Evolutionary conservation across 2,113 vertebrate genomes (phyloP), one percentile per base, ranked within the genome.

Genomic region (Oenanthe melanoleuca): DNA sequence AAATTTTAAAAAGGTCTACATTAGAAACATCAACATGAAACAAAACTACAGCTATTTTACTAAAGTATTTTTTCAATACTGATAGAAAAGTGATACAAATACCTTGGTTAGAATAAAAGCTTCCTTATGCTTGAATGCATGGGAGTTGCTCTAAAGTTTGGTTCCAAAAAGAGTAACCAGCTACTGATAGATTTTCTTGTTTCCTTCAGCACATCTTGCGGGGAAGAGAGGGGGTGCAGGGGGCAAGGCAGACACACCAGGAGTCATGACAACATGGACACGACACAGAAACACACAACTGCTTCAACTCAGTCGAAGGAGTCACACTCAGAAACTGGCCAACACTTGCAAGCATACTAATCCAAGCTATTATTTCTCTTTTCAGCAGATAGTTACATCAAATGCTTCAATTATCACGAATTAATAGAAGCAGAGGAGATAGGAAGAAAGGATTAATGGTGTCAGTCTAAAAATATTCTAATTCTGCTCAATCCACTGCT

Each of bases 191-290:
- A 16, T 61, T 40, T 47, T 66, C 31, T 40, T 34, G 20, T 55
- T 77, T 89, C 38, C 21, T 74, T 67, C 38, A 53, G 61, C 16
- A 28, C 10, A 38, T n/a, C 20, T 60, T 38, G 22, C 0, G 0
- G 33, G 28, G 33, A 73, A 52, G 28, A 53, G 22, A 66, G 22
- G 23, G 19, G 4, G 1, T 28, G 3, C 17, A 75, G n/a, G 18
- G 18, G 21, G 61, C 55, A 67, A 22, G 2, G 1, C 0, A 0
- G 55, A 40, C 29, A 34, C 40, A 22, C 5, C 61, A 75, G 9
- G 25, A 55, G 11, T 31, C 31, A 19, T 5, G 25, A 61, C 38
- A 66, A 29, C n/a, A 21, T 3, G 13, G 45, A 47, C 40, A 33
- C 16, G 63, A 34, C 70, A 74, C 40, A 61, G 17, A 49, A n/a